Evolutionary conservation across 2,797 vertebrate species (phyloP), one percentile per base, ranked within the genome.

Genomic region (Paramormyrops hopkinsi): DNA sequence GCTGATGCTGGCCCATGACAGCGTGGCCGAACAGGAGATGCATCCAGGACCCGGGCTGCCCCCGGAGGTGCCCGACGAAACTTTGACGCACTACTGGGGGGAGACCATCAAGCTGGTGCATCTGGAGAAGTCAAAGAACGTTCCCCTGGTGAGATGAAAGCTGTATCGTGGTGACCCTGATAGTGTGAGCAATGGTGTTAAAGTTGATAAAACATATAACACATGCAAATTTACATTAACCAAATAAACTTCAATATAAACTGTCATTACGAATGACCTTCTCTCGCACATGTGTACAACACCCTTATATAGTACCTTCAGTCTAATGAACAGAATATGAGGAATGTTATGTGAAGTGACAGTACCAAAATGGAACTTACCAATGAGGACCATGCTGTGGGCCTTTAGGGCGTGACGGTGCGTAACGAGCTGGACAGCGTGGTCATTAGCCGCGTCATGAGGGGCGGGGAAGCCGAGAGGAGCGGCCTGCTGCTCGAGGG

Each of bases 91-190:
- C 37, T 97, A 98, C 25, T 95, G 96, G 50, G 97, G 97, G 89
- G 97, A 99, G 94, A 97, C 97, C 0, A 97, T 99, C 88, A 99
- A 99, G 95, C 96, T 99, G 93, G 98, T 99, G 92, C 97, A 97
- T 22, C 96, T 99, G 93, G 97, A 99, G 92, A 99, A 99, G 92
- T 94, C 97, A 88, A 96, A 95, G 59, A 98, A 99, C 95, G 97
- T 97, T 86, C 98, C 98, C 0, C 91, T 99, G 97, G 98, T 99
- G 93, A 97, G 97, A 95, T 5, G 0, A 12, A 69, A 8, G 56
- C 6, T 25, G 22, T 62, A 73, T 14, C 29, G 12, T 37, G 29
- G 29, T 73, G 12, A 37, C 12, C 29, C 29, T 0, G 4, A 17
- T 73, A 73, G 65, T 37, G 65, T 73, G 29, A 73, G 3, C 65